phyloP scores from a whole-genome alignment of 2,888 invertebrate species.

The Proisotoma minuta region DNA sequence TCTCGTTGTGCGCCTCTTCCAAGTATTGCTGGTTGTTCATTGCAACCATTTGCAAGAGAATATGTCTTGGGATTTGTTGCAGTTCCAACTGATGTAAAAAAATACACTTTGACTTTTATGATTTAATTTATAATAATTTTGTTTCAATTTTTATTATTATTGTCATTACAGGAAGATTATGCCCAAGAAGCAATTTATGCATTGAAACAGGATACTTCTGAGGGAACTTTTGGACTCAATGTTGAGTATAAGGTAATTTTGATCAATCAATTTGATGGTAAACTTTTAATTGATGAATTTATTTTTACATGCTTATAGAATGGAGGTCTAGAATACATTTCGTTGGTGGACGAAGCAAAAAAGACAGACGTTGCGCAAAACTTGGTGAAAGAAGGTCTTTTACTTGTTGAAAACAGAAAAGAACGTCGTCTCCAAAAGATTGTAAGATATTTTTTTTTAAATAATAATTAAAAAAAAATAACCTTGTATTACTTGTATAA shows the following conservation, averaged over 20 bases:
- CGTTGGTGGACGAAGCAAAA: slow-evolving; percentile 48
- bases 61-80: slow-evolving; percentile 77
- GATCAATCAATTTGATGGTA: slow-evolving; percentile 36
- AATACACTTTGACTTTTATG: too few relatives aligned
- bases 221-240: slow-evolving; percentile 74
- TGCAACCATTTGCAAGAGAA: slow-evolving; percentile 76
- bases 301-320: slow-evolving; percentile 18
- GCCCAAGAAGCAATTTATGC: slow-evolving; percentile 67
- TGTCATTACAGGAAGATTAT: slow-evolving; percentile 62
- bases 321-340: slow-evolving; percentile 40
- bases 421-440: slow-evolving; percentile 76
- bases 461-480: neutral
- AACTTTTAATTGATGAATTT: neutral
- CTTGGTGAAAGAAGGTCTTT: slow-evolving; percentile 78
- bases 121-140: neutral
- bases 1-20: slow-evolving; percentile 79
- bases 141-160: slow-evolving; percentile 4
- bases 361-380: slow-evolving; percentile 69
- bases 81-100: slow-evolving; percentile 76
- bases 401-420: slow-evolving; percentile 72
- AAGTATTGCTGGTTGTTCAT: slow-evolving; percentile 63
- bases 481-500: neutral
- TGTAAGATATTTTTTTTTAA: slow-evolving; percentile 53
- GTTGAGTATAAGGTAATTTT: slow-evolving; percentile 66
- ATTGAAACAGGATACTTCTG: slow-evolving; percentile 62